These are phyloP conservation scores for Leptodactylus fuscus DNA, from an alignment of 2,113 vertebrate genomes.

Conservation along the genomic window DNA sequence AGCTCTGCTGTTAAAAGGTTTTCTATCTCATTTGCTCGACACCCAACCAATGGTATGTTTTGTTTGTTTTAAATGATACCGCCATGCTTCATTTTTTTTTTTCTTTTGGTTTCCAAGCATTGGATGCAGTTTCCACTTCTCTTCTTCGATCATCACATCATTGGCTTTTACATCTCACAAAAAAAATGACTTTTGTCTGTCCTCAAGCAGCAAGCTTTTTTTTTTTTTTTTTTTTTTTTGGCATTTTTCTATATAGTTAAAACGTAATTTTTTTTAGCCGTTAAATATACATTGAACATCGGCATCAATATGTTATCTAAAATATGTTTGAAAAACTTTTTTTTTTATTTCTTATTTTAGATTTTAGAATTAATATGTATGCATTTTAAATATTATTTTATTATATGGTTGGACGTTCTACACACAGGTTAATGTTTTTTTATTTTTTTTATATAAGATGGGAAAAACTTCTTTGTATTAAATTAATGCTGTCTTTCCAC, in stretches of 20 bases:
- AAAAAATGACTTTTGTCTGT: conserved; percentile 42
- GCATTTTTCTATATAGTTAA: background rate
- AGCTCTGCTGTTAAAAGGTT: conserved; percentile 96
- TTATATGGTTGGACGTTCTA: background rate
- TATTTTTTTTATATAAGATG: background rate
- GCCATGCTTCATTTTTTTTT: conserved; percentile 76
- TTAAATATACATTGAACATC: background rate
- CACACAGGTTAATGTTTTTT: background rate
- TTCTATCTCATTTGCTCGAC: conserved; percentile 98
- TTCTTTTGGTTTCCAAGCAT: conserved; percentile 72
- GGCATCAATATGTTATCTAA: background rate
- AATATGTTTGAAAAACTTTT: background rate
- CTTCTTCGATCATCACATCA: conserved; percentile 68
- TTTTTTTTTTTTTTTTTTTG: background rate
- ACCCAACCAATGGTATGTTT: conserved; percentile 98
- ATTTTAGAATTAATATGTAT: too few relatives aligned
- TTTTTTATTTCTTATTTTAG: background rate
- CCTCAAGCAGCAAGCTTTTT: conserved; percentile 26
- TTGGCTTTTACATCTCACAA: conserved; percentile 62
- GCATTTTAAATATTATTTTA: too few relatives aligned
- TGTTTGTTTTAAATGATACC: conserved; percentile 85
- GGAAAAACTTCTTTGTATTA: background rate
- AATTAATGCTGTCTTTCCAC: background rate
- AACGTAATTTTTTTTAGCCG: background rate
- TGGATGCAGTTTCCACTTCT: conserved; percentile 70